Percentiles rank a stretch among this genome's conserved stretches.
These are phyloP conservation scores for Leptobrachium ailaonicum DNA, from an alignment of 2,113 vertebrate genomes.

Conservation along the genomic window DNA sequence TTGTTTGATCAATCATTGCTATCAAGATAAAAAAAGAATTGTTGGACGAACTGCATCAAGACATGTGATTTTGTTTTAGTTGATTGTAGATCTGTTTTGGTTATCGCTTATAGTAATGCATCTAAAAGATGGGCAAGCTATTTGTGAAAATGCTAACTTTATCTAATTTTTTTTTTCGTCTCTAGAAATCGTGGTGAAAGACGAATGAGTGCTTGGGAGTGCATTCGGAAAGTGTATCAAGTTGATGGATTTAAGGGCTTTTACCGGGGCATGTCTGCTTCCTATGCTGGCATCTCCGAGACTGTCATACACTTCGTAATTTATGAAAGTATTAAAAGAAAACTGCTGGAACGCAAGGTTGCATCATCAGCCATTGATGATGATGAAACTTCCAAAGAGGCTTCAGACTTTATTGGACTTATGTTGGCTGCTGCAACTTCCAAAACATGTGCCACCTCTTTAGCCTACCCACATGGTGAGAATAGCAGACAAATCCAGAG, in stretches of 20 bases:
- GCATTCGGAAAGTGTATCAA: constrained; percentile 88
- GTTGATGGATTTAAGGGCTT: constrained; percentile 89
- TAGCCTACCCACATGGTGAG: constrained; percentile 96
- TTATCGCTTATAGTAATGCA: too few species aligned
- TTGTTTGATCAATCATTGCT: too few species aligned
- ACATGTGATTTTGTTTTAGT: too few species aligned
- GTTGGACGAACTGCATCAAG: too few species aligned
- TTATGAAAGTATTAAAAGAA: constrained; percentile 97
- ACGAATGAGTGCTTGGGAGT: constrained; percentile 90
- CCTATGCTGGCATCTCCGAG: constrained; percentile 97
- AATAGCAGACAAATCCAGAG: constrained; percentile 1
- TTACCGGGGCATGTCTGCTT: constrained; percentile 97
- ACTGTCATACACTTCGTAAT: constrained; percentile 99
- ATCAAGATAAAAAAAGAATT: too few species aligned
- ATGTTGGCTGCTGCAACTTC: constrained; percentile 98
- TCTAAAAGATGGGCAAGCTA: neutral
- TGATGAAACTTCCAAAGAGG: constrained; percentile 83
- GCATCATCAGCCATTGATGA: constrained; percentile 77
- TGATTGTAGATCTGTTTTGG: too few species aligned
- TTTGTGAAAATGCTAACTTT: neutral
- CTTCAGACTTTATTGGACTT: constrained; percentile 94
- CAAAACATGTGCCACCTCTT: constrained; percentile 92
- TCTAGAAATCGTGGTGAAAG: constrained; percentile 86
- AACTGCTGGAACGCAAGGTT: constrained; percentile 79
- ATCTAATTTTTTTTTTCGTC: neutral